These are phyloP conservation scores for Spongilla lacustris DNA, from an alignment of 37 sponge, comb jelly and placozoan species.

Conservation along the genomic window DNA sequence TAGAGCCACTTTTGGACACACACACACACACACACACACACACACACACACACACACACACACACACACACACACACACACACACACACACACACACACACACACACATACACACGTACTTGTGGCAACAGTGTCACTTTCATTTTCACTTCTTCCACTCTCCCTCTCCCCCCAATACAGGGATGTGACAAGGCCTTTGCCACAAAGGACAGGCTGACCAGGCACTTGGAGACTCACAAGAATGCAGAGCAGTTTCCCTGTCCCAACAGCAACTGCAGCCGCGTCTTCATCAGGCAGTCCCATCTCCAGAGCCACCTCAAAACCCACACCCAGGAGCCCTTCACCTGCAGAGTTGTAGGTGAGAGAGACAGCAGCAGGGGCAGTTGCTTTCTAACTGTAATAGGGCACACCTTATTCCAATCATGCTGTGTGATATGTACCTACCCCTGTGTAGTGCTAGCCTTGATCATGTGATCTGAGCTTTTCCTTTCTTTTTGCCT, in stretches of 20 bases:
- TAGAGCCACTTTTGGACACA: slow-evolving; percentile 8
- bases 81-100: slow-evolving; percentile 65
- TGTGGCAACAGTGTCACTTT: background rate
- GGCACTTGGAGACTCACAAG: slow-evolving; percentile 48
- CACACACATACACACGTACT: slow-evolving; percentile 52
- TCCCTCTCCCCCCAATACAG: slow-evolving; percentile 3
- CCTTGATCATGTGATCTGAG: background rate
- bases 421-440: no score
- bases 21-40: slow-evolving; percentile 66
- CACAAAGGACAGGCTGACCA: slow-evolving; percentile 34
- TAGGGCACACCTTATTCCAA: no score
- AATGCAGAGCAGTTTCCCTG: slow-evolving; percentile 45
- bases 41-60: slow-evolving; percentile 68
- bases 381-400: background rate
- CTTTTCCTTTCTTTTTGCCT: background rate
- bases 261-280: slow-evolving; percentile 61
- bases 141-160: background rate
- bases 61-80: slow-evolving; percentile 71
- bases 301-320: slow-evolving; percentile 72
- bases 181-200: slow-evolving; percentile 58
- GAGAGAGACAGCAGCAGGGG: background rate
- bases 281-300: slow-evolving; percentile 61
- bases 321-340: slow-evolving; percentile 56
- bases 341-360: slow-evolving; percentile 66
- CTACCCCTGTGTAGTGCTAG: background rate